Base-by-base conservation (phyloP, 2,797 vertebrate genomes). In the Sebastes oblongus region DNA sequence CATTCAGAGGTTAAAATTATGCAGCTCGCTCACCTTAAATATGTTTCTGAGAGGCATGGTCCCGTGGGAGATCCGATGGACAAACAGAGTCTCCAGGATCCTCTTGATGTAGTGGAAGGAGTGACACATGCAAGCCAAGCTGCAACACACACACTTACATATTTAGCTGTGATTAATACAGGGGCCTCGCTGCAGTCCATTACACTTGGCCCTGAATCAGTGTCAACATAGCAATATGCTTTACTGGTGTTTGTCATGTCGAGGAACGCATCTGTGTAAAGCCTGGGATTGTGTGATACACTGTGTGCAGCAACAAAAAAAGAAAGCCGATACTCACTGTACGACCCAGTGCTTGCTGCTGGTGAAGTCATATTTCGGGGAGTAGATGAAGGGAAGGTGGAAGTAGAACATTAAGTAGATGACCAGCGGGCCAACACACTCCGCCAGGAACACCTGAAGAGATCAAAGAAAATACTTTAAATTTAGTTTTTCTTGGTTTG, bases 401-500 rank as follows among this genome's bases (percentile, higher is more conserved):
- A 98, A 98, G 91, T 98, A 98, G 93, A 98, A 98, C 88, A 98
- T 96, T 89, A 98, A 90, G 88, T 98, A 99, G 84, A 98, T 97
- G 86, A 98, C 84, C 13, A 98, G 94, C 0, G 98, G 98, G 2
- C 98, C 98, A 0, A 94, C 94, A 2, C 98, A 98, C 86, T 99
- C 97, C 0, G 96, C 94, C 73, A 98, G 94, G 93, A 98, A 98
- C 61, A 98, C 97, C 97, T 98, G 88, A 60, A 70, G 50, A 6
- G 4, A 82, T 36, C 14, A 80, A 39, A 32, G 52, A 60, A 27
- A 56, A 64, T 13, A 36, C 7, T 36, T 76, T 34, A 4, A 25
- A 56, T 12, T 24, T 2, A 1, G 4, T 24, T 59, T 54, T 52
- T 27, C 12, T 66, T 52, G 2, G 52, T 34, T 27, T 65, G 30